phyloP scores from a whole-genome alignment of 2,113 vertebrate species.

The Echinops telfairi region DNA sequence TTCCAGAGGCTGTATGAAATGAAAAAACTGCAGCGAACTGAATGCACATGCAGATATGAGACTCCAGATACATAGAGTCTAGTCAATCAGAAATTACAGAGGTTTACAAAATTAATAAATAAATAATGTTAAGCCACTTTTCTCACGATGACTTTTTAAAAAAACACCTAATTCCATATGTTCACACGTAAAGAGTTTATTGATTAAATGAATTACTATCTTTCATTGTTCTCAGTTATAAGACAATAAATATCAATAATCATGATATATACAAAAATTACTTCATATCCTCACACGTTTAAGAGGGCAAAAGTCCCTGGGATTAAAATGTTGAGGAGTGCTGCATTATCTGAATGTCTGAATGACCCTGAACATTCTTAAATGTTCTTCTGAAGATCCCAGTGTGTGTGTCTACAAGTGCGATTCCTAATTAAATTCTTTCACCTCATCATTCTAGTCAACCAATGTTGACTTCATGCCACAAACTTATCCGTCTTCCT shows the following conservation, averaged over 20 bases:
- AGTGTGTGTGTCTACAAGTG: not conserved
- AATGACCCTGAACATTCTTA: not conserved
- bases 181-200: not conserved
- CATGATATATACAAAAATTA: not conserved
- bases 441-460: not conserved
- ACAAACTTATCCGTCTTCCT: not conserved
- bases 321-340: too few species aligned
- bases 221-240: not conserved
- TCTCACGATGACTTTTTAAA: conserved; percentile 4
- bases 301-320: not conserved
- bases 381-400: not conserved
- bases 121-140: not conserved
- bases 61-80: not conserved
- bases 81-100: not conserved
- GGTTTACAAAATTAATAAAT: not conserved
- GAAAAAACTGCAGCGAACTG: not conserved
- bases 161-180: not conserved
- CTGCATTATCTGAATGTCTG: not conserved
- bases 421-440: not conserved
- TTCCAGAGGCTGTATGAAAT: not conserved
- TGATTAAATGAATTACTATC: not conserved
- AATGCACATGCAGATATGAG: not conserved
- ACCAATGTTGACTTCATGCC: not conserved
- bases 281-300: not conserved
- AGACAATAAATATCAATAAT: not conserved